Conservation (phyloP, 2,888 invertebrate genomes). For the Stenodema calcarata region DNA sequence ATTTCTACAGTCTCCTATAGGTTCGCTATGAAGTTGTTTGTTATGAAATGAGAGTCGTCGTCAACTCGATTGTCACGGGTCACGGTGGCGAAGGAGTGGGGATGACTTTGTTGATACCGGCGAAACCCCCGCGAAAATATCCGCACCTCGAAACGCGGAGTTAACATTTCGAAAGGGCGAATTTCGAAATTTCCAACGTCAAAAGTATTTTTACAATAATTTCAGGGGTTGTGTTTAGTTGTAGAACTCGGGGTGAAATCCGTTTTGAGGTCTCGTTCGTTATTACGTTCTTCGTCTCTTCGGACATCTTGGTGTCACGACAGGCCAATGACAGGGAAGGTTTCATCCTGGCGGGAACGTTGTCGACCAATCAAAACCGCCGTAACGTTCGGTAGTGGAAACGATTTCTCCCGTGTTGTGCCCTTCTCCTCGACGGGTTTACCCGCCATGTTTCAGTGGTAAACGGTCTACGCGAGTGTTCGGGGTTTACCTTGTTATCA, state of each 20-base stretch:
- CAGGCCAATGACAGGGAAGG: neutral
- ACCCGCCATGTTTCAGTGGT: slow-evolving; percentile 35
- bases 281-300: neutral
- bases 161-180: neutral
- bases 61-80: neutral
- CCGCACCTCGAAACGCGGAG: neutral
- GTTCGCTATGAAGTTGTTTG: neutral
- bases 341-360: neutral
- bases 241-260: neutral
- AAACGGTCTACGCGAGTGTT: neutral
- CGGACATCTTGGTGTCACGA: slow-evolving; percentile 33
- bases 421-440: neutral
- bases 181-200: slow-evolving; percentile 16
- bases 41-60: neutral
- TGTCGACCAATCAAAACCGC: neutral
- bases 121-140: slow-evolving; percentile 18
- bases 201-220: slow-evolving; percentile 10
- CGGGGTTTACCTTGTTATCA: slow-evolving; percentile 17
- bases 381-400: neutral
- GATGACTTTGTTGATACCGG: slow-evolving; percentile 51
- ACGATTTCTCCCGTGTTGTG: neutral
- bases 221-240: neutral
- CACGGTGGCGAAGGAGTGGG: slow-evolving; percentile 27
- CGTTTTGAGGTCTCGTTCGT: neutral
- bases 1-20: no score